Conservation (phyloP, 2,797 vertebrate species). For the Masticophis lateralis region DNA sequence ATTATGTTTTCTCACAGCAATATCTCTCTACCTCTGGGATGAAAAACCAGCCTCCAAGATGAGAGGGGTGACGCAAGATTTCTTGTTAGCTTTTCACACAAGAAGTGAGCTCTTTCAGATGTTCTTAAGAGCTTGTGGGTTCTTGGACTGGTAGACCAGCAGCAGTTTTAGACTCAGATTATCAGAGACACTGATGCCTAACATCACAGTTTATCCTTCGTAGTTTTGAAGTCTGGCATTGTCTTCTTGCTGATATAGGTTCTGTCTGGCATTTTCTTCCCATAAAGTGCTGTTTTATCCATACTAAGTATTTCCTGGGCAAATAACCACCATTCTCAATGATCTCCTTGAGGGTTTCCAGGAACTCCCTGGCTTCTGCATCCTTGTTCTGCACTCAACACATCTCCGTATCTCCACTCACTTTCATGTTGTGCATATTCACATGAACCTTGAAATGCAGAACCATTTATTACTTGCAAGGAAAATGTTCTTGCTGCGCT, state of each 20-base stretch:
- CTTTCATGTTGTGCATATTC: neutral
- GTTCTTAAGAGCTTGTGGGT: neutral
- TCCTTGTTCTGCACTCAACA: neutral
- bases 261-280: neutral
- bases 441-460: neutral
- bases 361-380: neutral
- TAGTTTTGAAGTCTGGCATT: neutral
- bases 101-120: neutral
- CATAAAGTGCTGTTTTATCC: neutral
- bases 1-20: neutral
- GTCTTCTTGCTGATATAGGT: neutral
- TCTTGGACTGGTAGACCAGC: neutral
- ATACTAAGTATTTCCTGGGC: neutral
- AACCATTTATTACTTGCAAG: neutral
- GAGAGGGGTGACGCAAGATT: neutral
- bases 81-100: neutral
- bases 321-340: neutral
- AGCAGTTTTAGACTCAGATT: neutral
- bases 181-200: neutral
- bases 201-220: neutral
- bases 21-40: neutral
- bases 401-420: neutral
- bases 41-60: neutral
- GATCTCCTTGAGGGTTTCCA: neutral
- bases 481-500: neutral